A percentile compares a stretch with the other conserved stretches of the same genome.
Conservation (phyloP, 2,888 invertebrate species). For the Harpagoxenus sublaevis region DNA sequence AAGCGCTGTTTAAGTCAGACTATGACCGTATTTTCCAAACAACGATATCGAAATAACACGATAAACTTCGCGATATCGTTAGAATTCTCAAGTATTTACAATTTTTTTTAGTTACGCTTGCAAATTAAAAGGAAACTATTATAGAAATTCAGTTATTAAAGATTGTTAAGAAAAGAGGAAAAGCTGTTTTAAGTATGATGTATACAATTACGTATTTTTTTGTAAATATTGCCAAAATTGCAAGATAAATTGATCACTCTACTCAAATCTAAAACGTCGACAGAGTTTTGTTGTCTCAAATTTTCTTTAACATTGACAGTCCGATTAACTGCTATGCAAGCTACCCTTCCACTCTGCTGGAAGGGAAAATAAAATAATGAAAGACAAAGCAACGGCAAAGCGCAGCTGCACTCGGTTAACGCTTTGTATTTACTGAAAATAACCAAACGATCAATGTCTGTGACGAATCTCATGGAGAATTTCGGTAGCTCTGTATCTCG, state of each 20-base stretch:
- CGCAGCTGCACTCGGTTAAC: conserved; percentile 44
- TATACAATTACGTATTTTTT: not conserved
- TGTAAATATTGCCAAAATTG: not conserved
- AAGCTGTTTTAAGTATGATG: not conserved
- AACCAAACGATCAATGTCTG: conserved; percentile 25
- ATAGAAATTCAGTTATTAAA: not conserved
- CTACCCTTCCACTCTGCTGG: conserved; percentile 4
- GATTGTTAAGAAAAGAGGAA: not conserved
- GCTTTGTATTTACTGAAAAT: conserved; percentile 31
- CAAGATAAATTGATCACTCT: not conserved
- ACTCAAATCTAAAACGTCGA: not conserved
- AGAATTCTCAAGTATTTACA: not conserved
- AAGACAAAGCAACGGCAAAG: conserved; percentile 64
- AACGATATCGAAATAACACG: not conserved
- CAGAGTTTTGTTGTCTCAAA: not conserved
- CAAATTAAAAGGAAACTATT: conserved; percentile 8
- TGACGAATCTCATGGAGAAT: conserved; percentile 10
- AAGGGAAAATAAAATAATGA: conserved; percentile 27
- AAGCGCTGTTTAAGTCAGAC: conserved; percentile 9
- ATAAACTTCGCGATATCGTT: not conserved
- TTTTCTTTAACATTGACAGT: not conserved
- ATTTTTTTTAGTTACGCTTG: not conserved
- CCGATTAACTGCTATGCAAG: not conserved
- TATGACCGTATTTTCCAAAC: conserved; percentile 2
- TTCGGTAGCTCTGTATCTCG: not conserved